Conservation (phyloP, 2,888 invertebrate species). For the Melieria picta region DNA sequence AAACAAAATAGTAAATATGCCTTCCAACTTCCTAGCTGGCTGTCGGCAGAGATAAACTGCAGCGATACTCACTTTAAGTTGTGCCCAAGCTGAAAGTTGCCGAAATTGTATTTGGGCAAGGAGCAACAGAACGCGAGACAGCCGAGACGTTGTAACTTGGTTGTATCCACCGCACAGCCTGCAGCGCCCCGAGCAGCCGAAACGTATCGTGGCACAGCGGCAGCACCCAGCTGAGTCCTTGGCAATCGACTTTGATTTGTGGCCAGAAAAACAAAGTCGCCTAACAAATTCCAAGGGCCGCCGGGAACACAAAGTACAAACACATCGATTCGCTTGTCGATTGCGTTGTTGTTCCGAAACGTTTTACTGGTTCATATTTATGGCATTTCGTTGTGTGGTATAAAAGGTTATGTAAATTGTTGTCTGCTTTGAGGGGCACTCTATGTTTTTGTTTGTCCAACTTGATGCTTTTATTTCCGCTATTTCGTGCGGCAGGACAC, state of each 20-base stretch:
- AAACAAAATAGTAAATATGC: not conserved
- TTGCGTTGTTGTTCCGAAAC: too few relatives aligned
- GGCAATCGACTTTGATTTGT: conserved; percentile 45
- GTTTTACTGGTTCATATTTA: too few relatives aligned
- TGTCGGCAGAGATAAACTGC: not conserved
- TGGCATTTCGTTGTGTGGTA: too few relatives aligned
- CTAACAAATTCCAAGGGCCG: not conserved
- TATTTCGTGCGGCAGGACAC: too few relatives aligned
- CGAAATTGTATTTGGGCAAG: conserved; percentile 56
- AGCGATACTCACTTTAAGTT: conserved; percentile 60
- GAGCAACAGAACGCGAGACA: conserved; percentile 61
- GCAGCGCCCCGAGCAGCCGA: conserved; percentile 16
- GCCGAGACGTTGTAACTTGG: conserved; percentile 55
- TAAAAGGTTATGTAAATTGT: too few relatives aligned
- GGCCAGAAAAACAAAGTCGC: conserved; percentile 29
- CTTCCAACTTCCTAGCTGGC: not conserved
- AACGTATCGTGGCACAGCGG: not conserved
- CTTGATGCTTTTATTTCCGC: too few relatives aligned
- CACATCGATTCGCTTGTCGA: too few relatives aligned
- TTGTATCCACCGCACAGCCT: conserved; percentile 50
- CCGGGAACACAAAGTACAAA: too few relatives aligned
- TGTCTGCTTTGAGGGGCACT: too few relatives aligned
- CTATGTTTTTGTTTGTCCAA: too few relatives aligned
- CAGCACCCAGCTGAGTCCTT: conserved; percentile 39
- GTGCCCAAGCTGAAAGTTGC: conserved; percentile 59